phyloP scores from a whole-genome alignment of 2,888 invertebrate genomes.

The Germaria angustata region DNA sequence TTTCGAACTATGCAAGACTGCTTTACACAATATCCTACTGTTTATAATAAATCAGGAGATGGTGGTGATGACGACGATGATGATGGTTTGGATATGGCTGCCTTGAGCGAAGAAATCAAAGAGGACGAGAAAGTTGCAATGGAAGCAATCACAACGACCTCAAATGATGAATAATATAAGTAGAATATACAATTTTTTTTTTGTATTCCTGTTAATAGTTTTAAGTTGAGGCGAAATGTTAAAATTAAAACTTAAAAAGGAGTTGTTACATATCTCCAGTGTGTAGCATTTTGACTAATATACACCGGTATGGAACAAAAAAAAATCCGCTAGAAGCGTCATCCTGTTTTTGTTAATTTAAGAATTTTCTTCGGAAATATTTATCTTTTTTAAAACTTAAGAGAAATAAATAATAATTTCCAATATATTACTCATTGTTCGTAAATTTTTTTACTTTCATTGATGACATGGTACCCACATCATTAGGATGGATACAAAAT shows the following conservation, averaged over 20 bases:
- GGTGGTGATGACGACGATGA: slow-evolving; percentile 82
- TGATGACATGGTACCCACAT: too few species aligned
- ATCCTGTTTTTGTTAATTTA: too few species aligned
- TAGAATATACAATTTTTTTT: background rate
- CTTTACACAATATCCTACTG: slow-evolving; percentile 91
- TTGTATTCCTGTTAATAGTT: slow-evolving; percentile 26
- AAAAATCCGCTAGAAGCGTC: too few species aligned
- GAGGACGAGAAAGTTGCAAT: slow-evolving; percentile 66
- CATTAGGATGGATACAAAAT: too few species aligned
- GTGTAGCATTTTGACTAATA: too few species aligned
- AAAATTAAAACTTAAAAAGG: background rate
- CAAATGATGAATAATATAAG: slow-evolving; percentile 13
- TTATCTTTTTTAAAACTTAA: too few species aligned
- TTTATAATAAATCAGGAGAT: slow-evolving; percentile 88
- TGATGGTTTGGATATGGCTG: slow-evolving; percentile 70
- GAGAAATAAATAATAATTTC: too few species aligned
- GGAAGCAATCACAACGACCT: slow-evolving; percentile 39
- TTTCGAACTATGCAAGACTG: slow-evolving; percentile 95
- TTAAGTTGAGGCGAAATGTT: background rate
- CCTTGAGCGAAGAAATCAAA: slow-evolving; percentile 67
- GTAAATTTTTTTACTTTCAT: too few species aligned
- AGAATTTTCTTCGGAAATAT: too few species aligned
- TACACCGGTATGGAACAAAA: too few species aligned
- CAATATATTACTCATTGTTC: too few species aligned
- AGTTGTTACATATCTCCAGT: too few species aligned